These are phyloP conservation scores for Chrysocyon brachyurus DNA, from an alignment of 2,797 vertebrate genomes.

Conservation along the genomic window DNA sequence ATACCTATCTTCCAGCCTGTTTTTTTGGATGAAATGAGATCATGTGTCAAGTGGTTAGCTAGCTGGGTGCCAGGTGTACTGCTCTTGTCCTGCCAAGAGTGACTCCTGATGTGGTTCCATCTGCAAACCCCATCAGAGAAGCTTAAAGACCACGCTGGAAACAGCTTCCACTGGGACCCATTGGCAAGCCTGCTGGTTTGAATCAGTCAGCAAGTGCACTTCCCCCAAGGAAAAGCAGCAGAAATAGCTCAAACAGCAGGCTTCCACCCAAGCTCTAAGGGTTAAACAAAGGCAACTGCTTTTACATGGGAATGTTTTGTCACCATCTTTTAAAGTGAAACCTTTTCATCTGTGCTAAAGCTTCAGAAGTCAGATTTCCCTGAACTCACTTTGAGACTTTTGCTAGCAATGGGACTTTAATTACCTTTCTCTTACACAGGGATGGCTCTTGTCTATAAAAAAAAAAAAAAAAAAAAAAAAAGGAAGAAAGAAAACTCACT, in stretches of 20 bases:
- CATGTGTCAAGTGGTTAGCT: not conserved
- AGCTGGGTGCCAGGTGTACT: not conserved
- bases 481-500: not conserved
- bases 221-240: not conserved
- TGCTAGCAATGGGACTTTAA: slow-evolving; percentile 87
- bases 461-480: not conserved
- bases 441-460: slow-evolving; percentile 80
- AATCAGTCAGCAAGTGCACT: slow-evolving; percentile 14
- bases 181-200: not conserved
- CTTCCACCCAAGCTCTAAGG: slow-evolving; percentile 75
- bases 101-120: not conserved
- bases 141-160: slow-evolving; percentile 39
- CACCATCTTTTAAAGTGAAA: slow-evolving; percentile 86
- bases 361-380: slow-evolving; percentile 86
- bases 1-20: not conserved
- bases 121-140: not conserved
- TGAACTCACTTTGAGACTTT: slow-evolving; percentile 83
- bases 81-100: not conserved
- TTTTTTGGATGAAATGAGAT: not conserved
- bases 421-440: slow-evolving; percentile 86
- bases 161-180: not conserved
- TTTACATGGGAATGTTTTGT: slow-evolving; percentile 83
- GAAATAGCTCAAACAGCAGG: slow-evolving; percentile 63
- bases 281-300: slow-evolving; percentile 87
- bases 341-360: slow-evolving; percentile 87